Evolutionary conservation across 2,888 invertebrate genomes (phyloP), one percentile per base, ranked within the genome.

Genomic region (Polydrusus cervinus): DNA sequence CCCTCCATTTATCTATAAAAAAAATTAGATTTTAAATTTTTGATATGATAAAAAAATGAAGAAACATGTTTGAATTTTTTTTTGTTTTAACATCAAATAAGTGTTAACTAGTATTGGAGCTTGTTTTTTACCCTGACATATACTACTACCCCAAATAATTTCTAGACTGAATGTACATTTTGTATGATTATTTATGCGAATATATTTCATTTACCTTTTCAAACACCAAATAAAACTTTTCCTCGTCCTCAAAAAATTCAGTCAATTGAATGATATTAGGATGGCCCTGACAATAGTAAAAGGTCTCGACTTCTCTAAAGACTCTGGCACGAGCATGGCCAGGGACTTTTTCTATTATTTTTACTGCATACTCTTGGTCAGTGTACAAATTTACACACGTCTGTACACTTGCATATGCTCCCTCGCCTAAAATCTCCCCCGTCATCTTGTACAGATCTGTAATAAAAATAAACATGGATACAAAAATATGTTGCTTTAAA

Each of bases 221-320:
- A 90, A 98, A 99, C 86, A 98, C 97, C 89, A 99, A 93, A 89
- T 97, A 98, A 89, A 98, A 98, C 89, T 94, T 94, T 88, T 96
- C 96, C 84, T 97, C 96, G 89, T 98, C 98, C 89, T 98, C 98
- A 88, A 97, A 97, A 90, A 96, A 97, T 88, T 99, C 98, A 84
- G 97, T 94, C 88, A 99, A 92, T 89, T 98, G 97, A 87, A 99
- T 95, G 88, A 99, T 98, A 88, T 98, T 97, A 78, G 96, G 95
- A 89, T 99, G 98, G 82, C 97, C 97, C 89, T 96, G 95, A 89
- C 98, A 99, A 89, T 98, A 95, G 89, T 98, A 97, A 92, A 99
- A 98, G 81, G 97, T 98, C 90, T 99, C 98, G 85, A 99, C 98
- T 89, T 99, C 99, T 83, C 97, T 96, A 90, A 98, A 97, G 83